Evolutionary conservation across 2,797 vertebrate genomes (phyloP), one percentile per base, ranked within the genome.

Genomic region (Lateolabrax maculatus): DNA sequence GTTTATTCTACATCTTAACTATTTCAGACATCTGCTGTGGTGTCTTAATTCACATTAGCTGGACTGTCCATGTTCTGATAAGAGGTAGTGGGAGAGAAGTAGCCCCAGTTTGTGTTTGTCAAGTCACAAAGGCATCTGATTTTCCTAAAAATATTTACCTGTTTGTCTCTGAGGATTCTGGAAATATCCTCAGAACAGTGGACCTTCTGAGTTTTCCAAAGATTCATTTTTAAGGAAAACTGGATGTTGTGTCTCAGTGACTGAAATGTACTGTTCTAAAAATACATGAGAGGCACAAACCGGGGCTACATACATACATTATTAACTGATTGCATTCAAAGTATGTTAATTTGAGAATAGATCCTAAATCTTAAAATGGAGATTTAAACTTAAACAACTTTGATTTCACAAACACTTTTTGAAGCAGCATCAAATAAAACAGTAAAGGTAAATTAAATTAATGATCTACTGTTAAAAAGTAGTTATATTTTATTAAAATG

Each of bases 111-210:
- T 52, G 49, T 52, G 11, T 11, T 5, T 13, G n/a, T 52, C n/a
- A n/a, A n/a, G n/a, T n/a, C n/a, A n/a, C n/a, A n/a, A n/a, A 23
- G 0, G 23, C 5, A 13, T 49, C 10, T 0, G 0, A 23, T 25
- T 51, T 51, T 25, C n/a, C n/a, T 25, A 13, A 25, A 25, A 51
- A 15, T 15, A 13, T 13, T 25, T 51, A 49, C 44, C 44, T n/a
- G 19, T 44, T 16, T 43, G 18, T 19, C 43, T 44, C 8, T 44
- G 43, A 44, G 43, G 18, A 44, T 44, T 44, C 6, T 44, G 43
- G 44, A 46, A 46, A 46, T 46, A 21, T 19, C 44, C 9, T 46
- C 18, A 46, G 44, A 46, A 16, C 15, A 46, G 18, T 7, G 7
- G 13, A 43, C 44, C 44, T 21, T 19, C 44, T 46, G 19, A 19